Evolutionary conservation across 2,888 invertebrate species (phyloP).

Genomic region (Conops quadrifasciatus): DNA sequence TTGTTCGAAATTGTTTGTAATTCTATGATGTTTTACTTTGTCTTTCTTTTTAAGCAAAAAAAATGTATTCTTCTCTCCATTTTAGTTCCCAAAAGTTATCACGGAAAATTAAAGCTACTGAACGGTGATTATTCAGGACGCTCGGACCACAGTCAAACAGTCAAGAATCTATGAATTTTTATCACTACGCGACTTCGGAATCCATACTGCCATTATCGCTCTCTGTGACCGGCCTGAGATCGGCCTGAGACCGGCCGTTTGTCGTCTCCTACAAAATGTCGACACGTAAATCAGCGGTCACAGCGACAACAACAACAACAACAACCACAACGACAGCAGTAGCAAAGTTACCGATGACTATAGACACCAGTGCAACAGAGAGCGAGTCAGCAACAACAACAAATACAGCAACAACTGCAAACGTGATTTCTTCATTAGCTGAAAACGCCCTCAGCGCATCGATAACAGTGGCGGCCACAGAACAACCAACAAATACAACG

Average conservation of each 20-base stretch:
- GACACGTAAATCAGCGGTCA: slow-evolving; percentile 43
- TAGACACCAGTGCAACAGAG: slow-evolving; percentile 38
- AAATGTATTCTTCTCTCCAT: too few relatives aligned
- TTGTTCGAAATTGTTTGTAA: too few relatives aligned
- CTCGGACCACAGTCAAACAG: too few relatives aligned
- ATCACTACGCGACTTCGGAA: not conserved
- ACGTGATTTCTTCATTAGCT: slow-evolving; percentile 6
- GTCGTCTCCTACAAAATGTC: slow-evolving; percentile 43
- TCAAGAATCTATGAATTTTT: slow-evolving; percentile 6
- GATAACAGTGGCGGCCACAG: slow-evolving; percentile 17
- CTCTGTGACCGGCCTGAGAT: slow-evolving; percentile 9
- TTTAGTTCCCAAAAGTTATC: not conserved
- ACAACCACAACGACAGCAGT: slow-evolving; percentile 40
- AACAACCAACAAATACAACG: slow-evolving; percentile 22
- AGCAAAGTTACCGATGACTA: slow-evolving; percentile 39
- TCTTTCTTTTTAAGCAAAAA: too few relatives aligned
- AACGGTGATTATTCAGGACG: too few relatives aligned
- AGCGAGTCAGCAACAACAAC: slow-evolving; percentile 20
- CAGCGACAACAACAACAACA: slow-evolving; percentile 37
- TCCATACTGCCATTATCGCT: not conserved
- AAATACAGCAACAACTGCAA: slow-evolving; percentile 19
- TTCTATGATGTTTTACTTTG: too few relatives aligned
- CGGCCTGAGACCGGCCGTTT: slow-evolving; percentile 22
- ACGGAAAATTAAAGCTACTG: not conserved
- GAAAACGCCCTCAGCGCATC: slow-evolving; percentile 10